phyloP scores from a whole-genome alignment of 2,113 vertebrate species.

The rat (Rattus norvegicus) region GRCr8 NC_086022.1:175321001-175321500 shows the following conservation, averaged over 20 bases:
- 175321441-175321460: not conserved
- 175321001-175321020: not conserved
- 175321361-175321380: not conserved
- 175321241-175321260: not conserved
- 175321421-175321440: not conserved
- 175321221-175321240: not conserved
- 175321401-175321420: not conserved
- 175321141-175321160: not conserved
- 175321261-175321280: not conserved
- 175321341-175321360: not conserved
- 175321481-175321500: not conserved
- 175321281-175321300: not conserved
- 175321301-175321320: not conserved
- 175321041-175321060: not conserved
- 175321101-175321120: not conserved
- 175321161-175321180: not conserved
- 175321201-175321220: not conserved
- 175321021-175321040: not conserved
- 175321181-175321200: not conserved
- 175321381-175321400: too few species aligned
- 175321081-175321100: not conserved
- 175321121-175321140: not conserved
- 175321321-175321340: not conserved
- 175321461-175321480: not conserved
- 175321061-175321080: not conserved